Evolutionary conservation across 2,888 invertebrate genomes (phyloP).

Genomic region (Athripsodes cinereus): DNA sequence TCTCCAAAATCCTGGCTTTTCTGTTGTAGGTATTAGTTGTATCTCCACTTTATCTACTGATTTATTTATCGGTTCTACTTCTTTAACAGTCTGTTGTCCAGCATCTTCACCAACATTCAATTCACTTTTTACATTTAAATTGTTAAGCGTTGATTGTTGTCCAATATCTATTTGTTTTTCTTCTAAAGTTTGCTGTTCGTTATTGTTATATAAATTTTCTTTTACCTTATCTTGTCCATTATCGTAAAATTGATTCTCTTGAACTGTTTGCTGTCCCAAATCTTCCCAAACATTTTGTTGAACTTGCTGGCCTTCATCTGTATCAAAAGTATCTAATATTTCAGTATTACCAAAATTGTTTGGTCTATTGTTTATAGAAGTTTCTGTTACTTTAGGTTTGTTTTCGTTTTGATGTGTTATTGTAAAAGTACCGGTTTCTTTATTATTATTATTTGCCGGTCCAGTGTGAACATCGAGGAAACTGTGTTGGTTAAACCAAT

Average conservation of each 20-base stretch:
- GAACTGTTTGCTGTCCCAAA: constrained; percentile 17
- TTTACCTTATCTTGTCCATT: too few species aligned
- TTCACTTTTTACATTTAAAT: background rate
- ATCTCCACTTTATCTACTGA: background rate
- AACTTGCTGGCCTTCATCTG: constrained; percentile 4
- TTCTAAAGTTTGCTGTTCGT: constrained; percentile 27
- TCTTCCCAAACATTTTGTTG: constrained; percentile 17
- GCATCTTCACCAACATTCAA: background rate
- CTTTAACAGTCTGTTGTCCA: background rate
- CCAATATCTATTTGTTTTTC: constrained; percentile 1
- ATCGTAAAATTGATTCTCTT: background rate
- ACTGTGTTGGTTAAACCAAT: constrained; percentile 19
- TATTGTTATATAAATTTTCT: constrained; percentile 22
- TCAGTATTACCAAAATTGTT: background rate
- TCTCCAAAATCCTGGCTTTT: constrained; percentile 51
- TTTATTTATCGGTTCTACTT: background rate
- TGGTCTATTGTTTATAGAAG: background rate
- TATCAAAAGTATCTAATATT: background rate
- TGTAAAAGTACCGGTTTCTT: background rate
- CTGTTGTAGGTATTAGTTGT: constrained; percentile 27
- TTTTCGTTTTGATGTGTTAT: too few species aligned
- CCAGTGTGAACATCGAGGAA: constrained; percentile 11
- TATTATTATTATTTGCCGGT: background rate
- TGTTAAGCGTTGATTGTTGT: background rate
- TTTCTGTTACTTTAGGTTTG: background rate